Conservation (phyloP, 1,140 invertebrate genomes). For the Dinoponera quadriceps region DNA sequence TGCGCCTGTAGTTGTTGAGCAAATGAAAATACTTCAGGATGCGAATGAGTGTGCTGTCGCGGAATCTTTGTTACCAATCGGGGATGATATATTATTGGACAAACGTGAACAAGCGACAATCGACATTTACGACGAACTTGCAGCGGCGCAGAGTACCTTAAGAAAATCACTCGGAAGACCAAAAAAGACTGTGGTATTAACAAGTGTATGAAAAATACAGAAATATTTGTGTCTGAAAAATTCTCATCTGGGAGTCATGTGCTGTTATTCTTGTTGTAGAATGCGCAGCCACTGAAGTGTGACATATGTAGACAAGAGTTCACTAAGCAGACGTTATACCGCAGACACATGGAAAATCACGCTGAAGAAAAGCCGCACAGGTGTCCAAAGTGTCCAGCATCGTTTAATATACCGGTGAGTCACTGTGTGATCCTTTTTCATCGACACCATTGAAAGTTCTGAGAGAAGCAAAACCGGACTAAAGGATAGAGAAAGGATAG, state of each 20-base stretch:
- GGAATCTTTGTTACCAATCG: background rate
- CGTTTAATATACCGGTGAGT: conserved; percentile 88
- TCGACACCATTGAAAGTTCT: background rate
- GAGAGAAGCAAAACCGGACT: background rate
- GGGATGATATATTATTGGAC: conserved; percentile 1
- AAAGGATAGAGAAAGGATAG: conserved; percentile 14
- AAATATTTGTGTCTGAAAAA: conserved; percentile 4
- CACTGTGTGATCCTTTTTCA: background rate
- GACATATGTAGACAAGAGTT: conserved; percentile 87
- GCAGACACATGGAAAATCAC: conserved; percentile 87
- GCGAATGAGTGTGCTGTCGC: background rate
- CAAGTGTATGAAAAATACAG: conserved; percentile 54
- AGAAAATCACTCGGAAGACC: conserved; percentile 74
- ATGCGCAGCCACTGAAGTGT: conserved; percentile 84
- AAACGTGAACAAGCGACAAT: background rate
- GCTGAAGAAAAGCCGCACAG: conserved; percentile 88
- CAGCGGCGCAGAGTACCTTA: background rate
- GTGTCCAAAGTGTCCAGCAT: conserved; percentile 87
- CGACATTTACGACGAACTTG: background rate
- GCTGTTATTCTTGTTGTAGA: conserved; percentile 37
- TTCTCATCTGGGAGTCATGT: background rate
- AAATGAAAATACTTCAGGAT: conserved; percentile 18
- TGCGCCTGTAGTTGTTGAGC: background rate
- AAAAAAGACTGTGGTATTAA: conserved; percentile 67
- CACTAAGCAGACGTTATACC: conserved; percentile 85